These are phyloP conservation scores for Saccostrea glomerata DNA, from an alignment of 1,140 invertebrate genomes.

Conservation along the genomic window DNA sequence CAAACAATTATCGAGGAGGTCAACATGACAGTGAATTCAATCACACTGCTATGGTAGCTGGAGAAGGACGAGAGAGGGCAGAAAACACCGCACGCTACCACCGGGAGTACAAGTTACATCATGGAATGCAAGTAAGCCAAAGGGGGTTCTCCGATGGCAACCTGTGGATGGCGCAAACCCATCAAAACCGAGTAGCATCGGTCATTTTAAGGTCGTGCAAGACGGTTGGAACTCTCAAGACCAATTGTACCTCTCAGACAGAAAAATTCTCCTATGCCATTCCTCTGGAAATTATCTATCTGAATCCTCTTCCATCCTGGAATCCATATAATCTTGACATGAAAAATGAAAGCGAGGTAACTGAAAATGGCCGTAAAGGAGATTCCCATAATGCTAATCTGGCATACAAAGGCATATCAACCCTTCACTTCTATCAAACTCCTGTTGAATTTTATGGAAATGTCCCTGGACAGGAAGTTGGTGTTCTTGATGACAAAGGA, in stretches of 20 bases:
- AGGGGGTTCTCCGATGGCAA: conserved; percentile 66
- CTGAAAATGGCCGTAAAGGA: conserved; percentile 16
- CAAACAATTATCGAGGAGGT: conserved; percentile 53
- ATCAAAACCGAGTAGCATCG: conserved; percentile 55
- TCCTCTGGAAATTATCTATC: conserved; percentile 65
- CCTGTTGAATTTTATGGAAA: conserved; percentile 68
- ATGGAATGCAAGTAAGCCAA: conserved; percentile 42
- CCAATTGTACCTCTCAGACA: conserved; percentile 32
- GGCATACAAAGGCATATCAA: conserved; percentile 68
- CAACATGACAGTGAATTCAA: conserved; percentile 53
- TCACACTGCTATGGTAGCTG: conserved; percentile 2
- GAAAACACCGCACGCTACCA: conserved; percentile 61
- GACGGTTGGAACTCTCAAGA: conserved; percentile 37
- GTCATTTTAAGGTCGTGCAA: conserved; percentile 48
- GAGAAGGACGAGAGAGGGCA: not conserved
- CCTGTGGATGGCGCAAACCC: conserved; percentile 66
- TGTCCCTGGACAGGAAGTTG: conserved; percentile 65
- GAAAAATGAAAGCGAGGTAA: conserved; percentile 27
- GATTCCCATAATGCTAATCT: not conserved
- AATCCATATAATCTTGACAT: conserved; percentile 60
- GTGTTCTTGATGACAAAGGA: conserved; percentile 60
- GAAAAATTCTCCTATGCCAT: conserved; percentile 62
- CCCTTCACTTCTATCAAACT: conserved; percentile 65
- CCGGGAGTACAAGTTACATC: conserved; percentile 56
- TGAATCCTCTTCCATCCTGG: conserved; percentile 63